Evolutionary conservation across 2,888 invertebrate genomes (phyloP).

Genomic region (Ophion slaviceki): DNA sequence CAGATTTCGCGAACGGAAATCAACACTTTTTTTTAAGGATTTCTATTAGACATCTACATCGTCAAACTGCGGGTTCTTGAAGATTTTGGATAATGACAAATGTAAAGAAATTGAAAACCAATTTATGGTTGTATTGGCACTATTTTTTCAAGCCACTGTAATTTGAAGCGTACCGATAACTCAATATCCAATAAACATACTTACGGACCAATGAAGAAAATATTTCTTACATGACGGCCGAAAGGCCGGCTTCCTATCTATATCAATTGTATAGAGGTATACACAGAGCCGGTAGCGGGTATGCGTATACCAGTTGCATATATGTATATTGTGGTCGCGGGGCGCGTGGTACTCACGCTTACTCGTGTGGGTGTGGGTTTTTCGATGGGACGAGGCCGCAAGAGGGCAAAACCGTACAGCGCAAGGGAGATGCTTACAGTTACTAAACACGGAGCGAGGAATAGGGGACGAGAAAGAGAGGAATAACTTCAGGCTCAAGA

Average conservation of each 20-base stretch:
- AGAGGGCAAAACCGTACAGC: conserved; percentile 50
- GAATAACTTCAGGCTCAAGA: conserved; percentile 27
- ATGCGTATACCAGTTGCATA: not conserved
- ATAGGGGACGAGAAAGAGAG: not conserved
- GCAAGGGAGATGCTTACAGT: not conserved
- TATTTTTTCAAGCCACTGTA: too few relatives aligned
- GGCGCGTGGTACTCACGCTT: conserved; percentile 52
- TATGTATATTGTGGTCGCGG: conserved; percentile 5
- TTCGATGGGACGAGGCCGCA: conserved; percentile 62
- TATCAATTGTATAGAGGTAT: too few relatives aligned
- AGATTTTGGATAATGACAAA: too few relatives aligned
- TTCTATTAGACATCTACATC: too few relatives aligned
- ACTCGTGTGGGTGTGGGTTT: conserved; percentile 60
- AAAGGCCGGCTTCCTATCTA: too few relatives aligned
- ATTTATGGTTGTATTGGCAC: too few relatives aligned
- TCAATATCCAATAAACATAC: not conserved
- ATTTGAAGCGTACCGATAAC: too few relatives aligned
- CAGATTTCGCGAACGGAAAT: too few relatives aligned
- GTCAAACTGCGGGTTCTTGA: too few relatives aligned
- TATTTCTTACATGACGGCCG: not conserved
- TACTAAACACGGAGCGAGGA: not conserved
- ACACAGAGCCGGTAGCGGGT: conserved; percentile 3
- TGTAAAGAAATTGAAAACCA: too few relatives aligned
- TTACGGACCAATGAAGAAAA: not conserved
- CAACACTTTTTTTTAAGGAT: too few relatives aligned